Evolutionary conservation across 2,113 vertebrate species (phyloP).

Genomic region (Xiphias gladius): DNA sequence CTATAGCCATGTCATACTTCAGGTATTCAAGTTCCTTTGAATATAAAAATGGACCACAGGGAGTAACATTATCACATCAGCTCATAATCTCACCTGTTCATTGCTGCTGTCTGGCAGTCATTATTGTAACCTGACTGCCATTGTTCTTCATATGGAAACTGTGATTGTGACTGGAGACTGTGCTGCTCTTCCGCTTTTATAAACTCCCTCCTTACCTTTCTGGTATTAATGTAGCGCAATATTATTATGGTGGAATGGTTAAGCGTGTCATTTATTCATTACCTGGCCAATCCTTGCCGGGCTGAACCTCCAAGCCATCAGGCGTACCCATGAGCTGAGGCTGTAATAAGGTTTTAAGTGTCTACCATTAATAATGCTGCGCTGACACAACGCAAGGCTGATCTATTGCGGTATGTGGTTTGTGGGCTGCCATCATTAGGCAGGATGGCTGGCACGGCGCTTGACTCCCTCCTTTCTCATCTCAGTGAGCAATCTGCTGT

Average conservation of each 20-base stretch:
- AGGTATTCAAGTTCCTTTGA: constrained; percentile 55
- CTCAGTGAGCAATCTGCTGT: constrained; percentile 36
- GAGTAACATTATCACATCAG: constrained; percentile 61
- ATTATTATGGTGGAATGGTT: constrained; percentile 66
- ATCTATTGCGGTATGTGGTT: constrained; percentile 67
- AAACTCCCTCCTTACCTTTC: constrained; percentile 40
- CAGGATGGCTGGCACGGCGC: constrained; percentile 12
- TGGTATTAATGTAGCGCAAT: constrained; percentile 53
- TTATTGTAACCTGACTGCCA: constrained; percentile 38
- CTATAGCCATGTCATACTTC: constrained; percentile 53
- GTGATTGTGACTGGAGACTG: neutral
- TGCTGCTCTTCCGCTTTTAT: constrained; percentile 42
- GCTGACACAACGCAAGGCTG: constrained; percentile 51
- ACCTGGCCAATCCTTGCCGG: constrained; percentile 56
- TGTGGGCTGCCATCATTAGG: constrained; percentile 66
- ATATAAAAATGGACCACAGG: constrained; percentile 55
- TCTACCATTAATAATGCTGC: constrained; percentile 72
- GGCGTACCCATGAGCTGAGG: constrained; percentile 36
- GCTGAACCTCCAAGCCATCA: constrained; percentile 45
- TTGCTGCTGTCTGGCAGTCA: constrained; percentile 39
- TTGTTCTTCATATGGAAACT: constrained; percentile 36
- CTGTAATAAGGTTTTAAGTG: constrained; percentile 76
- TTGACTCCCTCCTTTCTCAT: constrained; percentile 27
- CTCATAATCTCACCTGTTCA: constrained; percentile 60
- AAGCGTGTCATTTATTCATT: constrained; percentile 78